Percentiles rank a stretch among this genome's conserved stretches.
These are phyloP conservation scores for Augochlorella aurata DNA, from an alignment of 2,888 invertebrate species.

Conservation along the genomic window DNA sequence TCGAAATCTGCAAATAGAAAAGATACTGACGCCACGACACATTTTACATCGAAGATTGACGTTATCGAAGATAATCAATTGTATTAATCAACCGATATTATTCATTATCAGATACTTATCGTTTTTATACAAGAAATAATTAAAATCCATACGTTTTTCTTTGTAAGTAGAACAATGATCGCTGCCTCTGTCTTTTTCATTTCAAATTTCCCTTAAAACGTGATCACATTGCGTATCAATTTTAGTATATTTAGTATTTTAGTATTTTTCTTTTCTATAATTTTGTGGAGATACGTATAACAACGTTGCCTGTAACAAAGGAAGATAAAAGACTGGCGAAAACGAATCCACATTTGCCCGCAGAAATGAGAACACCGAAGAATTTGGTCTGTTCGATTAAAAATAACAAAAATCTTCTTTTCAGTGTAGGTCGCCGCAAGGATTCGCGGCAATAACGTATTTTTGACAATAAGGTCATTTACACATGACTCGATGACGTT, in stretches of 20 bases:
- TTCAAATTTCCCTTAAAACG: background rate
- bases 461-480: slow-evolving; percentile 62
- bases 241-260: background rate
- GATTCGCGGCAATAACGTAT: slow-evolving; percentile 51
- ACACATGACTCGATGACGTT: slow-evolving; percentile 54
- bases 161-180: background rate
- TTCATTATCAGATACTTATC: background rate
- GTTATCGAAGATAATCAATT: background rate
- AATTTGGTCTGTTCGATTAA: slow-evolving; percentile 21
- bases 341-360: slow-evolving; percentile 1
- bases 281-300: background rate
- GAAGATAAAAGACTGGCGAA: background rate
- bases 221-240: background rate
- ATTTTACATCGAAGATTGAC: background rate
- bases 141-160: background rate
- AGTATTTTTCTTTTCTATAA: background rate
- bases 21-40: background rate
- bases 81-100: background rate
- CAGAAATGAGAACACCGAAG: slow-evolving; percentile 11
- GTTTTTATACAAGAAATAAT: background rate
- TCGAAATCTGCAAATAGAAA: background rate
- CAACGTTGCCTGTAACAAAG: background rate
- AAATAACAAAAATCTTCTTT: slow-evolving; percentile 36
- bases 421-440: slow-evolving; percentile 63
- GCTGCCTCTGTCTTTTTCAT: background rate